These are phyloP conservation scores for Drosophila mayaguana DNA, from an alignment of 2,888 invertebrate species.

Conservation along the genomic window DNA sequence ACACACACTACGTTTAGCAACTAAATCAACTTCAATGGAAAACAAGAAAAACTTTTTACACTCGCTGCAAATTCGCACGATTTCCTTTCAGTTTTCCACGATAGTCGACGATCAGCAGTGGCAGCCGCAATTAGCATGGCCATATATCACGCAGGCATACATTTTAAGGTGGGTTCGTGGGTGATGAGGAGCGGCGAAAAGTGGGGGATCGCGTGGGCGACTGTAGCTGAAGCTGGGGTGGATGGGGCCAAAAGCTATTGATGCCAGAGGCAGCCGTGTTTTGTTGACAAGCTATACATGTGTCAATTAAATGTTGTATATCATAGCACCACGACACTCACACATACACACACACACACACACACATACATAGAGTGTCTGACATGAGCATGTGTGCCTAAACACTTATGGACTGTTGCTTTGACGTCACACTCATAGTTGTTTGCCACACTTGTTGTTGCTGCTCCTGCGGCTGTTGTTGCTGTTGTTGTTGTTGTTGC, in stretches of 20 bases:
- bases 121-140: conserved; percentile 64
- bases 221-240: background rate
- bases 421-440: conserved; percentile 62
- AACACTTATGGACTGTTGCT: conserved; percentile 40
- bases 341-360: conserved; percentile 1
- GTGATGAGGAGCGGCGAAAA: conserved; percentile 13
- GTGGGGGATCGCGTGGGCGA: background rate
- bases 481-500: conserved; percentile 7
- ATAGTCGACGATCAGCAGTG: conserved; percentile 32
- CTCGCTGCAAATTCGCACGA: conserved; percentile 70
- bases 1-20: conserved; percentile 55
- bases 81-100: conserved; percentile 48
- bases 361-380: background rate
- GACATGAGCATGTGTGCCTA: conserved; percentile 1
- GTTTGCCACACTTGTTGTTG: conserved; percentile 57
- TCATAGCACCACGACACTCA: conserved; percentile 51
- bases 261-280: conserved; percentile 55
- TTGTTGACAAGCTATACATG: conserved; percentile 73
- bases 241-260: conserved; percentile 24
- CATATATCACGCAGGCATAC: conserved; percentile 61
- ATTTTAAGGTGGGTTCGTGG: conserved; percentile 40
- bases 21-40: conserved; percentile 56
- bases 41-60: conserved; percentile 70
- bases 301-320: conserved; percentile 76
- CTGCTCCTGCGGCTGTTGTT: conserved; percentile 7